phyloP scores from a whole-genome alignment of 2,888 invertebrate genomes.

The Nephrocerus scutellatus region DNA sequence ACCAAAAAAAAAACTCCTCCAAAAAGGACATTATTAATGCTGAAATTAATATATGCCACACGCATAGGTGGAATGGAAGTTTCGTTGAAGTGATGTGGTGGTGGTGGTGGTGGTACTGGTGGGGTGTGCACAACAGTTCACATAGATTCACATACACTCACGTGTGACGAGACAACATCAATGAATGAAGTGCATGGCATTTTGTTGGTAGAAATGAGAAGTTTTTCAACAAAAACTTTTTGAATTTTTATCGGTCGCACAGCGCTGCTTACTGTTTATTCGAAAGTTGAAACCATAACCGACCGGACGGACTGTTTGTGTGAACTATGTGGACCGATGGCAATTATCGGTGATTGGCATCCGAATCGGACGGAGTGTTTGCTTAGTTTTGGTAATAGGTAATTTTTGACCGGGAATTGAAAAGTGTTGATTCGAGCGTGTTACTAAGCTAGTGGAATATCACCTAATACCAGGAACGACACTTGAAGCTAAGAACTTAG shows the following conservation, averaged over 20 bases:
- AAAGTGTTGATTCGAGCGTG: too few species aligned
- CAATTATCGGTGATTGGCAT: neutral
- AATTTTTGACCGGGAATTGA: neutral
- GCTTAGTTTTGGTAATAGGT: neutral
- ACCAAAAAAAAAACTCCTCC: slow-evolving; percentile 10
- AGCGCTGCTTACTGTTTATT: slow-evolving; percentile 31
- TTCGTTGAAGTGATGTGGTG: slow-evolving; percentile 22
- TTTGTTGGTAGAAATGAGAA: slow-evolving; percentile 7
- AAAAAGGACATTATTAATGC: slow-evolving; percentile 27
- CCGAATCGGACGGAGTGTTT: neutral
- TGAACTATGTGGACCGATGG: too few species aligned
- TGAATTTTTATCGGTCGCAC: too few species aligned
- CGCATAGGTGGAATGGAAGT: slow-evolving; percentile 27
- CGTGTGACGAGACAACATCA: too few species aligned
- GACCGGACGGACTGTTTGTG: slow-evolving; percentile 29
- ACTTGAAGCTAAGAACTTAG: too few species aligned
- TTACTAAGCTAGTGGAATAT: too few species aligned
- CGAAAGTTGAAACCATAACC: slow-evolving; percentile 36
- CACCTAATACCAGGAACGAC: too few species aligned
- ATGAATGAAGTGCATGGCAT: too few species aligned
- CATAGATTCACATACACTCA: too few species aligned
- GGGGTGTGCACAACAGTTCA: slow-evolving; percentile 4
- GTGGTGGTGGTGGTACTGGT: too few species aligned
- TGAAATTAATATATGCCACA: slow-evolving; percentile 29
- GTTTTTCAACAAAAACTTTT: too few species aligned